Evolutionary conservation across 2,113 vertebrate genomes (phyloP), one percentile per base, ranked within the genome.

Genomic region (Erinaceus europaeus): DNA sequence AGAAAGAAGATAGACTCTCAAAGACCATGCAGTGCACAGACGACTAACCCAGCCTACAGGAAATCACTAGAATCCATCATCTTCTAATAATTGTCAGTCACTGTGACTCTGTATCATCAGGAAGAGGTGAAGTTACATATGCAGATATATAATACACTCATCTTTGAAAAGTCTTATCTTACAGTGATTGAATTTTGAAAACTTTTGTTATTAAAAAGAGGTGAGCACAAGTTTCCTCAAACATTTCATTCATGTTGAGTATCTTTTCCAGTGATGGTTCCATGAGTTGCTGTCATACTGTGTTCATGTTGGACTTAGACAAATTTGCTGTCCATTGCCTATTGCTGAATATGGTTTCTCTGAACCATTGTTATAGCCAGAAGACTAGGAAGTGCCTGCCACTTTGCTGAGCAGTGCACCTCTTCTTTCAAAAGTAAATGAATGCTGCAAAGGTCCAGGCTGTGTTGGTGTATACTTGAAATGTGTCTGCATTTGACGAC

Each of bases 131-230:
- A 86, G 57, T 81, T 55, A 29, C 46, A 42, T 73, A 73, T 36
- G 65, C 55, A 79, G 44, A 81, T 84, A 73, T 62, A 61, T 71
- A 79, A 36, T 90, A 74, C 44, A n/a, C n/a, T n/a, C n/a, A 25
- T 92, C 8, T 93, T 86, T 72, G 55, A 79, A 88, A 74, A 72
- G 5, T 71, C 90, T 74, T 79, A 44, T 82, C 75, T 89, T 79
- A 86, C 34, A 42, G 50, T 74, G 48, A 84, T 32, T 77, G 44
- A 38, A 2, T 50, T 57, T 75, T 86, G 84, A 57, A 90, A 91
- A 92, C 36, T 61, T 79, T 90, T 92, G 68, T 25, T 79, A 92
- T 93, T 92, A 80, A 88, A 79, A 52, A 48, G 90, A 42, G 34
- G 90, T 10, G 55, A 89, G 80, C 36, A 48, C 78, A 40, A 44